Conservation (phyloP, 2,888 invertebrate genomes). For the Drosophila atroscutellata region DNA sequence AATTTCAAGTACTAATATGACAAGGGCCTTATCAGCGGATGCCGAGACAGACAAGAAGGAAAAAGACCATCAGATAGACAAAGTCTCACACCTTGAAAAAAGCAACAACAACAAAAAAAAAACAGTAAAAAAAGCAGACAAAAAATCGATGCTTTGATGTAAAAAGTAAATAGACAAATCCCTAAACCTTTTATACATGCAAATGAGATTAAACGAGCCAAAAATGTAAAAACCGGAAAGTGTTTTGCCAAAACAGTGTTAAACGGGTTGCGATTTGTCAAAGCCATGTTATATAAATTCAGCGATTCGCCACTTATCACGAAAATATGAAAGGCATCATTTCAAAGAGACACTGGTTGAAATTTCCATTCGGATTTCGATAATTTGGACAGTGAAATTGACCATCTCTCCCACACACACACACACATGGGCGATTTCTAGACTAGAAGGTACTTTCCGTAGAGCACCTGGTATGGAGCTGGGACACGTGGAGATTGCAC, state of each 20-base stretch:
- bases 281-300: slow-evolving; percentile 3
- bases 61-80: not conserved
- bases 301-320: not conserved
- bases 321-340: slow-evolving; percentile 3
- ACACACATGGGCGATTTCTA: not conserved
- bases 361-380: slow-evolving; percentile 1
- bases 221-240: not conserved
- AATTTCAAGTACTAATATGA: slow-evolving; percentile 29
- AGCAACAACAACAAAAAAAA: not conserved
- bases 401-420: not conserved
- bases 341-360: not conserved
- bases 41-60: slow-evolving; percentile 7
- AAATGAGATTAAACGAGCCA: not conserved
- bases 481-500: slow-evolving; percentile 21
- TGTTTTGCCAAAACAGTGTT: not conserved
- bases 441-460: not conserved
- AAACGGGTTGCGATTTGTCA: not conserved
- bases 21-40: slow-evolving; percentile 45
- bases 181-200: not conserved
- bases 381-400: not conserved
- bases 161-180: not conserved
- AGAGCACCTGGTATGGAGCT: slow-evolving; percentile 21
- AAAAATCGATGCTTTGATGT: not conserved
- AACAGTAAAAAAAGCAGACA: not conserved
- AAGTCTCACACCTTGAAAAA: not conserved